Evolutionary conservation across 92 coral and sea anemone genomes (phyloP), one percentile per base, ranked within the genome.

Genomic region (Virgularia gustaviana): DNA sequence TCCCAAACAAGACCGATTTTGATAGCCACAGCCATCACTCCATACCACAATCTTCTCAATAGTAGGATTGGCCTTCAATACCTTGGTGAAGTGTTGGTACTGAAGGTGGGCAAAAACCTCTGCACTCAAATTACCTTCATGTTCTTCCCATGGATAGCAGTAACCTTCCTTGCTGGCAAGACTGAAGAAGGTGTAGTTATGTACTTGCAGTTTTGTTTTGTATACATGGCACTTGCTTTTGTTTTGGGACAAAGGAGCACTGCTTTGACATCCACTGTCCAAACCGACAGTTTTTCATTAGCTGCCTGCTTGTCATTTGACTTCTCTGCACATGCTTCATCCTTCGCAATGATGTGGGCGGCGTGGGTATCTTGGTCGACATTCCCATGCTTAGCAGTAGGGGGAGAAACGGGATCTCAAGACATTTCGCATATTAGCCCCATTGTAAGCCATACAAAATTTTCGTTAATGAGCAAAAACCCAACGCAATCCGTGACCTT

Each of bases 11-110:
- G 62, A 55, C 34, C 31, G 61, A 25, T 70, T 70, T 19, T 70
- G 75, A 27, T 45, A 70, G 22, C 43, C 22, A 25, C 75, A 70
- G 0, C 75, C 75, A 49, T 70, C 75, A 49, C 75, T 70, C 45
- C 47, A 70, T 3, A 70, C 42, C 23, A 47, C 33, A 2, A 45
- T 12, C 38, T 34, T 1, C 29, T 51, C 43, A 9, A 47, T 70
- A 6, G 0, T 20, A 11, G 75, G 43, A 19, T 60, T 15, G 36
- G 44, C 36, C 10, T 1, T 12, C 22, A 67, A 0, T 4, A 3
- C 9, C 34, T 67, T 39, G 34, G 5, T 41, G 29, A 67, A 42
- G 39, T 67, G 57, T 1, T 44, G 35, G 27, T 43, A 67, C 37
- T 44, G 57, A 5, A 47, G 18, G 5, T 37, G 34, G 36, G 75